Conservation (phyloP, 2,797 vertebrate species). For the Liparis tanakae region DNA sequence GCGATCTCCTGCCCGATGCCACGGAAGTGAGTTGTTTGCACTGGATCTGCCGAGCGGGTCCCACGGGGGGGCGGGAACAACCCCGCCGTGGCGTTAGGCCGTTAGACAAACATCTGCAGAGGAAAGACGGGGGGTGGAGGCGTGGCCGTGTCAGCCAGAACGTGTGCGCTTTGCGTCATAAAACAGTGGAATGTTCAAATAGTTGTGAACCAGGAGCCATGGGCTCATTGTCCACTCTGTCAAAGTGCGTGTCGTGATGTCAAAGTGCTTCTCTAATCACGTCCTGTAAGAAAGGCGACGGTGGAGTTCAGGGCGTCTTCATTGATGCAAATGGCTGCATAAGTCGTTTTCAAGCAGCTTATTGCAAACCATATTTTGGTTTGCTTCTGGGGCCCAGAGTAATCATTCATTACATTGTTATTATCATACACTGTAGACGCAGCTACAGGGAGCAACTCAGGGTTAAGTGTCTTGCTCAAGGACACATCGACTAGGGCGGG, state of each 20-base stretch:
- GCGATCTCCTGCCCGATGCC: constrained; percentile 34
- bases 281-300: not conserved
- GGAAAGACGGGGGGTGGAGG: constrained; percentile 17
- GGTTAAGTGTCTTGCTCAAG: too few species aligned
- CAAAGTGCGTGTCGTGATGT: not conserved
- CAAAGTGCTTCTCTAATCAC: not conserved
- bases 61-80: constrained; percentile 28
- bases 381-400: not conserved
- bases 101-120: constrained; percentile 51
- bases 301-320: not conserved
- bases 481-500: too few species aligned
- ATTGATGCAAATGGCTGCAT: not conserved
- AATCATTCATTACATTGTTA: too few species aligned
- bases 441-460: too few species aligned
- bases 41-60: constrained; percentile 48
- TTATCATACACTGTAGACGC: too few species aligned
- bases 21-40: constrained; percentile 45
- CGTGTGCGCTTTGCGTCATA: constrained; percentile 3
- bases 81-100: constrained; percentile 24
- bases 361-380: not conserved
- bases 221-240: not conserved
- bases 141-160: not conserved
- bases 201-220: not conserved
- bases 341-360: not conserved
- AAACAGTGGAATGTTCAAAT: not conserved